Conservation (phyloP, 2,797 vertebrate genomes). For the Bradypodion ventrale region DNA sequence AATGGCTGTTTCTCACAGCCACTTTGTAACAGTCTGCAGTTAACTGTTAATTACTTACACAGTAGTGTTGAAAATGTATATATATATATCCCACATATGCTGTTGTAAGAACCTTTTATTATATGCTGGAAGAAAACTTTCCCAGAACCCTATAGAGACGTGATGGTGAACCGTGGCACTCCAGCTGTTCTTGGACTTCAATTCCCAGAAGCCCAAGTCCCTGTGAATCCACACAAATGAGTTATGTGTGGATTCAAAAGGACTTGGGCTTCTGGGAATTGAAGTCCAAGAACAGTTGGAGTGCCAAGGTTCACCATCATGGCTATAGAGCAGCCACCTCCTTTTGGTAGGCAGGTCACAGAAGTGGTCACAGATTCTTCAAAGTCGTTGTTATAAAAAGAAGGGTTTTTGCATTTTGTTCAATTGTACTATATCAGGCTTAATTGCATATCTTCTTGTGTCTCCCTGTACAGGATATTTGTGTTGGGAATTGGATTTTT, state of each 20-base stretch:
- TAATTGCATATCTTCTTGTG: background rate
- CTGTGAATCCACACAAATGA: no score
- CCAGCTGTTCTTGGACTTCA: no score
- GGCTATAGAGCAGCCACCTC: background rate
- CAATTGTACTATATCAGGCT: background rate
- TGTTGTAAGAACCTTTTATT: background rate
- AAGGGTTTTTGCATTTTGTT: background rate
- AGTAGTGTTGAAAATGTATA: background rate
- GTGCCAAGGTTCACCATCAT: no score
- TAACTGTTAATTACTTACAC: background rate
- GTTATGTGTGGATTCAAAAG: no score
- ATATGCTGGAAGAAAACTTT: background rate
- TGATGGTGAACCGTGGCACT: no score
- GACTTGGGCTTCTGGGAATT: no score
- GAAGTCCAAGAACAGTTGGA: no score
- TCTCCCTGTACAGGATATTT: conserved; percentile 82
- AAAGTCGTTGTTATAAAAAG: background rate
- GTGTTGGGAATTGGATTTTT: conserved; percentile 94
- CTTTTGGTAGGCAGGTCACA: background rate
- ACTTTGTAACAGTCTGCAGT: background rate
- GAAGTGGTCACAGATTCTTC: background rate
- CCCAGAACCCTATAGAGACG: no score
- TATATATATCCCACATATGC: no score
- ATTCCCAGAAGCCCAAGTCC: no score
- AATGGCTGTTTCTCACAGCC: background rate